A percentile compares a stretch with the other conserved stretches of the same genome.
These are phyloP conservation scores for Arctocebus calabarensis DNA, from an alignment of 2,797 vertebrate species.

Conservation along the genomic window DNA sequence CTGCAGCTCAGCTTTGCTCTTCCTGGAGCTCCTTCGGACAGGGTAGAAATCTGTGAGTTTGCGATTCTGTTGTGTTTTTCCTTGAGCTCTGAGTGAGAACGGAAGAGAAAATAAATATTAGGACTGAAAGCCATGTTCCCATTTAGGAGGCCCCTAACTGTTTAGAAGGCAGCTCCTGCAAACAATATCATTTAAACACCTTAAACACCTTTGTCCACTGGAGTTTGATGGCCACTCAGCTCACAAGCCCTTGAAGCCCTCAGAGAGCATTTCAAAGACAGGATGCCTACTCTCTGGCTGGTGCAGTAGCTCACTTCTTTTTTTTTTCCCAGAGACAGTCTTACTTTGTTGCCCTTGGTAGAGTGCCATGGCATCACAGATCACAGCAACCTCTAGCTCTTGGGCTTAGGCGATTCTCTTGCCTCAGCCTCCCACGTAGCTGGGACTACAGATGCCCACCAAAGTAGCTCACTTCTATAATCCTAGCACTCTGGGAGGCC, in stretches of 20 bases:
- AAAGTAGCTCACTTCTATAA: no score
- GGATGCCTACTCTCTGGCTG: neutral
- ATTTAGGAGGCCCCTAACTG: neutral
- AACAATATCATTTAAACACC: fast-evolving
- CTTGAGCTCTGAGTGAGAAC: slow-evolving; percentile 87
- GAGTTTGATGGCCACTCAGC: neutral
- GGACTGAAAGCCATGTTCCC: fast-evolving
- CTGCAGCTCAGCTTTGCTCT: slow-evolving; percentile 96
- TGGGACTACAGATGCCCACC: no score
- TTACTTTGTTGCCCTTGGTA: no score
- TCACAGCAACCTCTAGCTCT: no score
- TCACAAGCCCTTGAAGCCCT: neutral
- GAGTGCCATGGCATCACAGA: no score
- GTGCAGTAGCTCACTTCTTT: no score
- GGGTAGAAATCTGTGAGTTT: slow-evolving; percentile 98
- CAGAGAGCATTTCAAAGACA: neutral
- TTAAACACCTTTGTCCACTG: neutral
- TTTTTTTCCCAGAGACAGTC: no score
- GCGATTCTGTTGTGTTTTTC: slow-evolving; percentile 91
- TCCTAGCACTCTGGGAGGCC: no score
- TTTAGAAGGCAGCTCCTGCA: neutral
- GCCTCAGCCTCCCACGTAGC: no score
- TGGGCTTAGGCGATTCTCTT: no score
- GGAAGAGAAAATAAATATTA: neutral
- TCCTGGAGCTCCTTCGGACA: slow-evolving; percentile 95